phyloP scores from a whole-genome alignment of 2,113 vertebrate genomes.

The Lamprotornis superbus region DNA sequence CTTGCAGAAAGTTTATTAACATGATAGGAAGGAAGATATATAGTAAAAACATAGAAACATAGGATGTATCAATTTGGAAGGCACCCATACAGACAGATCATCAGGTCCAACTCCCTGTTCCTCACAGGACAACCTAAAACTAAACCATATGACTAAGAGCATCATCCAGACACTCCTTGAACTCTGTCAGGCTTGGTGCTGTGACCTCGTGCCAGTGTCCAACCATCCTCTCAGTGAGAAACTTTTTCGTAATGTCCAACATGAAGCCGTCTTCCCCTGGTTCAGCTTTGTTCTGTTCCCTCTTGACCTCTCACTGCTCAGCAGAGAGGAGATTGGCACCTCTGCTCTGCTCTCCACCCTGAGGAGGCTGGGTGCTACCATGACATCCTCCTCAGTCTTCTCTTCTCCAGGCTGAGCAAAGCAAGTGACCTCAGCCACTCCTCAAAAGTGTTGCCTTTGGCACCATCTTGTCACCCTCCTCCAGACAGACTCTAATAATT shows the following conservation, averaged over 20 bases:
- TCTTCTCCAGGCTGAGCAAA: background rate
- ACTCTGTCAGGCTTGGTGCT: background rate
- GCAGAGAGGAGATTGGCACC: background rate
- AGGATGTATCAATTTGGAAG: background rate
- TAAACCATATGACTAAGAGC: background rate
- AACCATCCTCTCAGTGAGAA: background rate
- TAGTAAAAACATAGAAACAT: background rate
- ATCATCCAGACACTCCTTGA: background rate
- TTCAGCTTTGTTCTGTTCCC: background rate
- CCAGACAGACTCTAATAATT: background rate
- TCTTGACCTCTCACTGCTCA: background rate
- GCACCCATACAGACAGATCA: background rate
- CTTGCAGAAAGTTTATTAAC: background rate
- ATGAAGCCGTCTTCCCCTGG: background rate
- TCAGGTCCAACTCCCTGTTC: background rate
- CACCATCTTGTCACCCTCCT: background rate
- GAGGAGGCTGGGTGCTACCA: too few relatives aligned
- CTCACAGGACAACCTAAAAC: background rate
- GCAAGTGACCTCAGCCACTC: background rate
- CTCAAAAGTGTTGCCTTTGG: background rate
- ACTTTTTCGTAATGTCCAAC: background rate
- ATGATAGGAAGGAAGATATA: background rate
- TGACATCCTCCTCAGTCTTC: background rate
- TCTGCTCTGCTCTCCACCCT: background rate
- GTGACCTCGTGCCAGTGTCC: background rate